These are phyloP conservation scores for Julus scandinavius DNA, from an alignment of 2,888 invertebrate genomes.

Conservation along the genomic window DNA sequence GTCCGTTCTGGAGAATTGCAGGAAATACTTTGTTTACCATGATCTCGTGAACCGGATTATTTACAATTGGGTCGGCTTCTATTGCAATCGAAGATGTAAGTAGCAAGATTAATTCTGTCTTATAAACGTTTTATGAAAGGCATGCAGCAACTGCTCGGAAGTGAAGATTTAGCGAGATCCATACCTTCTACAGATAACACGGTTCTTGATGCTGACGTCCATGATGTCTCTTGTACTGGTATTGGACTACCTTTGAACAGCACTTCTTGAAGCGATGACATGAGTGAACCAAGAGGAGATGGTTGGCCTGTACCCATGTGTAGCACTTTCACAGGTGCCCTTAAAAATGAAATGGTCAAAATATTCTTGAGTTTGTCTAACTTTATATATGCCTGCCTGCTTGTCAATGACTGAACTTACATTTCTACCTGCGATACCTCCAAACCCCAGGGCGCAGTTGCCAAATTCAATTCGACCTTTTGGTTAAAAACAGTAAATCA, in stretches of 20 bases:
- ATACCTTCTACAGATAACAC: neutral
- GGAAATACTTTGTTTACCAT: conserved; percentile 51
- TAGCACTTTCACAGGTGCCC: conserved; percentile 51
- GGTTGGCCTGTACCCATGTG: conserved; percentile 34
- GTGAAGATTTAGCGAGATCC: neutral
- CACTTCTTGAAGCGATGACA: conserved; percentile 51
- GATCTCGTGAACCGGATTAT: conserved; percentile 1
- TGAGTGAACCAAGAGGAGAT: conserved; percentile 25
- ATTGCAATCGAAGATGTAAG: neutral
- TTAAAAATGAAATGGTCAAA: neutral
- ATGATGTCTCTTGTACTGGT: neutral
- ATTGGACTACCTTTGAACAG: neutral
- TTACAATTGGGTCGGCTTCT: neutral
- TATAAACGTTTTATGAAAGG: too few relatives aligned
- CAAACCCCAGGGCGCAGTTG: conserved; percentile 54
- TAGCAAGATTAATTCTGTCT: neutral
- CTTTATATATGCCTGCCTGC: neutral
- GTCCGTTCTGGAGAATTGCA: neutral
- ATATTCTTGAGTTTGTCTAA: neutral
- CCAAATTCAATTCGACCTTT: conserved; percentile 51
- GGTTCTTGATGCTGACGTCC: neutral
- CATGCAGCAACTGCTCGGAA: too few relatives aligned
- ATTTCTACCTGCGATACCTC: conserved; percentile 55
- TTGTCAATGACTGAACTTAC: conserved; percentile 29
- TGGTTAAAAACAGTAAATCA: conserved; percentile 8